Base-by-base conservation (phyloP, 2,797 vertebrate genomes). In the Hozukius guyotensis region DNA sequence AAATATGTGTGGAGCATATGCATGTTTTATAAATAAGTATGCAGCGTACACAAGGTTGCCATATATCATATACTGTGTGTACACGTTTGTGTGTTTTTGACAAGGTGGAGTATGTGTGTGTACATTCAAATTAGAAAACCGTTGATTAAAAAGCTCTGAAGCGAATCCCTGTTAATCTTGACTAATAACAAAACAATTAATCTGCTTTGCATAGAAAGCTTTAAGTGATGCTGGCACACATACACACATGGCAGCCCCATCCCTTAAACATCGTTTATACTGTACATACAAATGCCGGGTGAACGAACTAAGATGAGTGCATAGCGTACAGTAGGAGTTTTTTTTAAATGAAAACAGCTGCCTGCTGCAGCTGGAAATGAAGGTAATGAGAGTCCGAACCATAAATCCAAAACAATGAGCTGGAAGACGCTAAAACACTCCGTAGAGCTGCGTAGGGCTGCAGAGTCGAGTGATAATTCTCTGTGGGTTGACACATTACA, bases 61-160 rank as follows among this genome's bases (percentile, higher is more conserved):
- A 60, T 20, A 11, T 24, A 42, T 42, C n/a, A 46, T 59, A 32
- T 16, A 14, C 18, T 72, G 27, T 13, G 20, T 52, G 13, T 36
- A 3, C 4, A 25, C 71, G 64, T 78, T n/a, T 74, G 13, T 14
- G 2, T 61, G 46, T 65, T n/a, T 78, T 34, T 65, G 53, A 57
- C 36, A n/a, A 42, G 4, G 8, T 22, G 14, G 4, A 27, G 34
- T 38, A 9, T 81, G 24, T 53, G 36, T 80, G 18, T 32, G n/a
- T 34, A 4, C 1, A 57, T 55, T 22, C 11, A 31, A 76, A 89
- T 72, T 6, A 75, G 62, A 80, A n/a, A 75, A 52, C 3, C 2
- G n/a, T 42, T 88, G 46, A 88, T 91, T 88, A 86, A 88, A 88
- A 91, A 55, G 64, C 71, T 59, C 60, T 72, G 73, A 72, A 86